Evolutionary conservation across 1,140 invertebrate genomes (phyloP).

Genomic region (Nilaparvata lugens): DNA sequence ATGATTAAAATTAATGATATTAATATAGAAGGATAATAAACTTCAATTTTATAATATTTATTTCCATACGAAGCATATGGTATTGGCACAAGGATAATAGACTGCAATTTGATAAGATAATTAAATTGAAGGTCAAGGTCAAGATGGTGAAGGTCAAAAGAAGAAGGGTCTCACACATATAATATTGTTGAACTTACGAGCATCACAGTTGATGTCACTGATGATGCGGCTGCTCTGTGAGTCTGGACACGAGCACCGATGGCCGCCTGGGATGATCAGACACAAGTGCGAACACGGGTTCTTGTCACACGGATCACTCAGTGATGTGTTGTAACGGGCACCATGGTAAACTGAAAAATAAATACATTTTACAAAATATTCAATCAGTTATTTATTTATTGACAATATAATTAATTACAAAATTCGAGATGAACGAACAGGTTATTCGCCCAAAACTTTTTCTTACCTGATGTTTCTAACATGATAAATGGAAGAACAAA

Average conservation of each 20-base stretch:
- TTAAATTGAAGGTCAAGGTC: background rate
- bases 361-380: background rate
- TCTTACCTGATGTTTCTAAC: background rate
- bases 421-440: background rate
- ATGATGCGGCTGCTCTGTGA: slow-evolving; percentile 32
- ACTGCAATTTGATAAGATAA: background rate
- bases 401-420: background rate
- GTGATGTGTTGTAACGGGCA: slow-evolving; percentile 64
- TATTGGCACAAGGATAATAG: background rate
- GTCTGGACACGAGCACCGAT: slow-evolving; percentile 85
- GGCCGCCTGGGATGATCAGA: slow-evolving; percentile 74
- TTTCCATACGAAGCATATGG: background rate
- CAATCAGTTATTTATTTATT: background rate
- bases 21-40: background rate
- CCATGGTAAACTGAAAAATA: slow-evolving; percentile 59
- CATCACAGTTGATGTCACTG: slow-evolving; percentile 60
- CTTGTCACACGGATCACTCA: slow-evolving; percentile 60
- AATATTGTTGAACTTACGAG: slow-evolving; percentile 38
- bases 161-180: background rate
- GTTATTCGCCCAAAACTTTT: background rate
- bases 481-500: background rate
- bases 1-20: too few relatives aligned
- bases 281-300: slow-evolving; percentile 83
- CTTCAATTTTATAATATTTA: background rate
- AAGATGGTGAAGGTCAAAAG: background rate